Base-by-base conservation (phyloP, 30 jellyfish, hydroid and myxozoan species). In the Morbakka virulenta region DNA sequence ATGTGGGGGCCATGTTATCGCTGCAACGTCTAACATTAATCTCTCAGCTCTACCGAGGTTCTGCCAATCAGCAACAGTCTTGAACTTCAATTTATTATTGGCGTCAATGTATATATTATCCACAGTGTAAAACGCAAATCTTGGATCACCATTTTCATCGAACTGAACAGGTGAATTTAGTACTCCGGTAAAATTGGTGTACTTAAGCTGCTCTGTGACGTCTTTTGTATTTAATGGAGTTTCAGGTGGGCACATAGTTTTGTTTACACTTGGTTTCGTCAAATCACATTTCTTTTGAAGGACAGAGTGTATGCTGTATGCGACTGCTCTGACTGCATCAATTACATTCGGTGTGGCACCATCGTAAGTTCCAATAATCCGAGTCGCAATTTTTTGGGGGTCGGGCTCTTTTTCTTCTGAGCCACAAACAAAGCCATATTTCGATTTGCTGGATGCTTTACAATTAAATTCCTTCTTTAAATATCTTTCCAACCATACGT, bases 321-420 rank as follows among this genome's bases (percentile, higher is more conserved):
- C 35, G n/a, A 80, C 77, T 14, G 95, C 94, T 52, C 50, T 53
- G 64, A 88, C 97, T 33, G 91, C 94, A 67, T 88, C 94, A 50
- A 78, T 35, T 11, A 88, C 24, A 74, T 77, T n/a, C n/a, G n/a
- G n/a, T 47, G 36, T 77, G n/a, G n/a, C n/a, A n/a, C n/a, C 61
- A 47, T 47, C n/a, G 61, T 9, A 9, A 47, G 61, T n/a, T 9
- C n/a, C 61, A 47, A 47, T 47, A n/a, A n/a, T n/a, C n/a, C n/a
- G n/a, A n/a, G n/a, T n/a, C n/a, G n/a, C n/a, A n/a, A n/a, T n/a
- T n/a, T n/a, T n/a, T n/a, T n/a, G n/a, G n/a, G n/a, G n/a, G n/a
- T n/a, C n/a, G n/a, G n/a, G n/a, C n/a, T n/a, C n/a, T n/a, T n/a
- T n/a, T n/a, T n/a, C n/a, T n/a, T n/a, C n/a, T n/a, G n/a, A n/a